Evolutionary conservation across 2,113 vertebrate genomes (phyloP), one percentile per base, ranked within the genome.

Genomic region (Pyrgilauda ruficollis): DNA sequence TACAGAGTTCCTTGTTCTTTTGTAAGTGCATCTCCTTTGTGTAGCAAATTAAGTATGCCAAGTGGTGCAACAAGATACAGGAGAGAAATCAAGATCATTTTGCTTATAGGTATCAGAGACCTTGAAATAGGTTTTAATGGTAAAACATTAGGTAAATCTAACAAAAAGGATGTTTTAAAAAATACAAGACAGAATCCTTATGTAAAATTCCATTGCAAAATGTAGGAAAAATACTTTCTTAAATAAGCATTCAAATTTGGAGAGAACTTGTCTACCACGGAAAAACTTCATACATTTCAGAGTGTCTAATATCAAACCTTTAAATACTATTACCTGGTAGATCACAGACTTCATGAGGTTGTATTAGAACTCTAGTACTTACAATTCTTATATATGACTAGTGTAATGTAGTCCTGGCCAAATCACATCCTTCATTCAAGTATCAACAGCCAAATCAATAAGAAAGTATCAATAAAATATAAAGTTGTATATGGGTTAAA

Each of bases 41-140:
- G 10, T 21, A 82, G 66, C 27, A 70, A 74, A 87, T 56, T 66
- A 37, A 19, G 6, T 26, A 28, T 30, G 27, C 46, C 19, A 13
- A 43, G 5, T 24, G 43, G 8, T 43, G 5, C 20, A 47, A 0
- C 22, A 75, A 39, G 23, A 35, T 12, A 39, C 0, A 2, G 1
- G 6, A 78, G 5, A 82, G 18, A 82, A 93, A 49, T 35, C 33
- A 78, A n/a, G 15, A 56, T 24, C 12, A 46, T 63, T 84, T 66
- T 84, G 30, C 43, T 69, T 41, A 62, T 4, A 56, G 35, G 21
- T 46, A 68, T 81, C 33, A 77, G 74, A 77, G 92, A 30, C 16
- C 30, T 84, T 47, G 61, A 63, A 87, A 49, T 13, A 46, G 12
- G 35, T 74, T 84, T 67, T 17, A 84, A 28, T 44, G 35, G 41